These are phyloP conservation scores for Hydropotes inermis DNA, from an alignment of 2,113 vertebrate species.

Conservation along the genomic window DNA sequence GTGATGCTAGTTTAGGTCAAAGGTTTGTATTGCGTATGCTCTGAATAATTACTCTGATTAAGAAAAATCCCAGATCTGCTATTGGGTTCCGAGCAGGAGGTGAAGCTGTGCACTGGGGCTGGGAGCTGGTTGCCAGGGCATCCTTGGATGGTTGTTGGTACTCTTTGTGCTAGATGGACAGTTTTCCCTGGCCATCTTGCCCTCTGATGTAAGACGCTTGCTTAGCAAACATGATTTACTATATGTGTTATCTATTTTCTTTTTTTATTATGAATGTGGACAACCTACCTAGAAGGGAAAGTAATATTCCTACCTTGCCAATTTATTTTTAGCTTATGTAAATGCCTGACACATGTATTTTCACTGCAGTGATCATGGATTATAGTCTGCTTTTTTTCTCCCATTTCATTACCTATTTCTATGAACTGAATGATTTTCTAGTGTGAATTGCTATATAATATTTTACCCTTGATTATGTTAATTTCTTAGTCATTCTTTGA, in stretches of 20 bases:
- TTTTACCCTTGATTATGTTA: background rate
- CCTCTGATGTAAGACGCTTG: background rate
- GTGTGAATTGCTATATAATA: background rate
- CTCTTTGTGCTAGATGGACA: background rate
- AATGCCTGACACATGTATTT: background rate
- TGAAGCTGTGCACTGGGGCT: background rate
- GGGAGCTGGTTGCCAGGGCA: background rate
- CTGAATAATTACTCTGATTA: background rate
- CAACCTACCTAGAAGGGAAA: background rate
- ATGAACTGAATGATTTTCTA: background rate
- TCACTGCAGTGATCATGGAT: background rate
- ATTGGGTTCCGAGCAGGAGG: background rate
- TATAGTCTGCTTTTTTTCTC: background rate
- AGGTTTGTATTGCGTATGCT: background rate
- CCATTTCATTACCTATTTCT: background rate
- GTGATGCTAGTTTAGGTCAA: background rate
- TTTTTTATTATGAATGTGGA: background rate
- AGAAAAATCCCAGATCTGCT: constrained; percentile 21
- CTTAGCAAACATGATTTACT: background rate
- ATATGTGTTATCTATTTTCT: background rate
- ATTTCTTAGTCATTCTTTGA: background rate
- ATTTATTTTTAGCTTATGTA: constrained; percentile 3
- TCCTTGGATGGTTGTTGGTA: background rate
- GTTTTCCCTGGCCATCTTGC: background rate
- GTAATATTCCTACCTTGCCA: background rate